phyloP scores from a whole-genome alignment of 2,888 invertebrate species.

The Ligdia adustata region DNA sequence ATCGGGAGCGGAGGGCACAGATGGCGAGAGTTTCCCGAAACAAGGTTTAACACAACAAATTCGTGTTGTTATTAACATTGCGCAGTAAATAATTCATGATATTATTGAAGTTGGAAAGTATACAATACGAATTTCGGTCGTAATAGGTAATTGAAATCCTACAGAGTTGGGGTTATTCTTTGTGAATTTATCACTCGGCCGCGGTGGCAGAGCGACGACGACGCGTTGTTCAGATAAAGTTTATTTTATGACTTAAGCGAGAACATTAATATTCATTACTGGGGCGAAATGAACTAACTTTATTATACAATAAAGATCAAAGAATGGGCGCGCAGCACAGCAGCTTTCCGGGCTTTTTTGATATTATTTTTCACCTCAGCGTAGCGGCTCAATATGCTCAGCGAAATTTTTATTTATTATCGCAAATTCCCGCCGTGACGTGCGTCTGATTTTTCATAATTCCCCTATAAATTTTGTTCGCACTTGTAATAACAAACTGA shows the following conservation, averaged over 20 bases:
- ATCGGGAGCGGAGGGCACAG: constrained; percentile 32
- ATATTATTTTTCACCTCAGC: constrained; percentile 44
- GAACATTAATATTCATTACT: constrained; percentile 82
- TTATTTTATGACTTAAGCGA: constrained; percentile 81
- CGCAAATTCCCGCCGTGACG: constrained; percentile 3
- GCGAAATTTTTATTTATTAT: constrained; percentile 18
- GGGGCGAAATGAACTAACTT: constrained; percentile 78
- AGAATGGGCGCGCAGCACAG: constrained; percentile 52
- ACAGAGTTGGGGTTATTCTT: constrained; percentile 74
- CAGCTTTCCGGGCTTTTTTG: constrained; percentile 46
- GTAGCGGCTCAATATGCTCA: constrained; percentile 15
- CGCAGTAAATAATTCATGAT: constrained; percentile 67
- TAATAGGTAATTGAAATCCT: constrained; percentile 70
- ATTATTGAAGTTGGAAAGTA: constrained; percentile 69
- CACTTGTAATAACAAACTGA: not conserved
- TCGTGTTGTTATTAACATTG: constrained; percentile 57
- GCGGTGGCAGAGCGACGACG: constrained; percentile 60
- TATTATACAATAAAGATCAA: constrained; percentile 79
- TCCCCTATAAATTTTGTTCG: not conserved
- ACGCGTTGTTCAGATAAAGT: constrained; percentile 77
- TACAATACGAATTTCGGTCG: constrained; percentile 67
- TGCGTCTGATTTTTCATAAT: constrained; percentile 5
- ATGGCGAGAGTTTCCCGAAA: constrained; percentile 37
- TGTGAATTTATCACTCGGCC: constrained; percentile 72
- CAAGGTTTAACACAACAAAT: constrained; percentile 55